Conservation (phyloP, 1,140 invertebrate genomes). For the Drosophila aff. region DNA sequence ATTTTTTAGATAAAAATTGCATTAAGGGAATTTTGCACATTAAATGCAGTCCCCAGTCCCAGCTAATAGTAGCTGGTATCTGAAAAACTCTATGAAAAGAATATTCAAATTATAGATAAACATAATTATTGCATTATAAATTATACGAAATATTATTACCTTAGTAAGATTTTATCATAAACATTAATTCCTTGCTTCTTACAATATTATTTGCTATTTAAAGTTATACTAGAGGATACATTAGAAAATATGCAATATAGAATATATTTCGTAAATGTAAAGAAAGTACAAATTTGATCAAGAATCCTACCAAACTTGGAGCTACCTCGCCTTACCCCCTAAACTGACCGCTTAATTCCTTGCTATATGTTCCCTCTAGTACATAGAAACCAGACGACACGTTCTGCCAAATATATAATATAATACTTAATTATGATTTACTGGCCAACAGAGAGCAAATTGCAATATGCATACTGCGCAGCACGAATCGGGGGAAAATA, state of each 20-base stretch:
- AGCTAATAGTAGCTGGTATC: too few relatives aligned
- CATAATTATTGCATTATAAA: neutral
- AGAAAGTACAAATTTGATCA: neutral
- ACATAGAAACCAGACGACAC: conserved; percentile 17
- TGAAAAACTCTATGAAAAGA: neutral
- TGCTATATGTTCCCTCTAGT: neutral
- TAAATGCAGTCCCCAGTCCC: too few relatives aligned
- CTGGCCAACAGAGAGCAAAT: conserved; percentile 2
- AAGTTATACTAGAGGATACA: neutral
- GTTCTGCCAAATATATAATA: conserved; percentile 18
- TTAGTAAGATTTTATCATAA: neutral
- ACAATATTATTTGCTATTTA: too few relatives aligned
- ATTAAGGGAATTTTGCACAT: neutral
- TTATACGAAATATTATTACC: neutral
- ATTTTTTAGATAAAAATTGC: neutral
- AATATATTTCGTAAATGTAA: neutral
- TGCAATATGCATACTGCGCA: conserved; percentile 38
- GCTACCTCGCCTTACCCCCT: neutral
- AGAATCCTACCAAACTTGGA: neutral
- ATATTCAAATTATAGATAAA: neutral
- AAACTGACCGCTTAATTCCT: neutral
- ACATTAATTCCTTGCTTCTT: neutral
- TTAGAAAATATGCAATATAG: neutral
- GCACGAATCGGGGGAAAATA: conserved; percentile 1
- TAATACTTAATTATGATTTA: conserved; percentile 50